phyloP scores from a whole-genome alignment of 2,888 invertebrate species.

The Pseudolycoriella hygida region DNA sequence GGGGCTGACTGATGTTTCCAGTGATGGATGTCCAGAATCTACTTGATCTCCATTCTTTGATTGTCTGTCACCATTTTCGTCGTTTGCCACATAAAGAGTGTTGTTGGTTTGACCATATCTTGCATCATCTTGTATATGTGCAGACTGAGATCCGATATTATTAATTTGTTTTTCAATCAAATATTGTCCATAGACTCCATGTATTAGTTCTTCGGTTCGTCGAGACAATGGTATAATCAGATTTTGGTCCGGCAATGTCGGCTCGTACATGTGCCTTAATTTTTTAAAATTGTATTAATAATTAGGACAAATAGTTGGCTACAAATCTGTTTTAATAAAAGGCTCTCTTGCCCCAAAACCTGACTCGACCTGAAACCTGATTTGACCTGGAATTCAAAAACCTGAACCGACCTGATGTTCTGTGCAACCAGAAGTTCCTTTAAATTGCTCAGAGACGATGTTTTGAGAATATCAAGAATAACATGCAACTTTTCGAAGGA shows the following conservation, averaged over 20 bases:
- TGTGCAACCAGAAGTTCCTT: no score
- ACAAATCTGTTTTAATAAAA: no score
- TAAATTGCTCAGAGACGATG: no score
- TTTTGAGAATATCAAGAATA: no score
- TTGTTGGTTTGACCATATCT: background rate
- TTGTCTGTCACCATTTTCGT: conserved; percentile 7
- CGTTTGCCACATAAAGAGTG: background rate
- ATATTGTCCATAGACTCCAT: conserved; percentile 35
- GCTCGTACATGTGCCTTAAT: conserved; percentile 6
- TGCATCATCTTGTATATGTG: background rate
- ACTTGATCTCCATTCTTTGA: conserved; percentile 8
- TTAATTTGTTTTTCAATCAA: conserved; percentile 16
- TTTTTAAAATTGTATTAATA: no score
- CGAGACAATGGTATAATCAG: conserved; percentile 44
- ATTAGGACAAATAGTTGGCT: no score
- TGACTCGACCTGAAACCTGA: no score
- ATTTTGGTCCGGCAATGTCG: conserved; percentile 10
- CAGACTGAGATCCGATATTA: background rate
- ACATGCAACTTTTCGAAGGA: no score
- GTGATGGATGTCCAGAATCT: conserved; percentile 16
- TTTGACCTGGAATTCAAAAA: no score
- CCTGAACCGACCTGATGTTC: no score
- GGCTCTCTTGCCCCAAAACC: no score
- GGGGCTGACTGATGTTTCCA: conserved; percentile 14
- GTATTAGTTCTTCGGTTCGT: conserved; percentile 42